Evolutionary conservation across 2,797 vertebrate genomes (phyloP), one percentile per base, ranked within the genome.

Genomic region (Aselliscus stoliczkanus): DNA sequence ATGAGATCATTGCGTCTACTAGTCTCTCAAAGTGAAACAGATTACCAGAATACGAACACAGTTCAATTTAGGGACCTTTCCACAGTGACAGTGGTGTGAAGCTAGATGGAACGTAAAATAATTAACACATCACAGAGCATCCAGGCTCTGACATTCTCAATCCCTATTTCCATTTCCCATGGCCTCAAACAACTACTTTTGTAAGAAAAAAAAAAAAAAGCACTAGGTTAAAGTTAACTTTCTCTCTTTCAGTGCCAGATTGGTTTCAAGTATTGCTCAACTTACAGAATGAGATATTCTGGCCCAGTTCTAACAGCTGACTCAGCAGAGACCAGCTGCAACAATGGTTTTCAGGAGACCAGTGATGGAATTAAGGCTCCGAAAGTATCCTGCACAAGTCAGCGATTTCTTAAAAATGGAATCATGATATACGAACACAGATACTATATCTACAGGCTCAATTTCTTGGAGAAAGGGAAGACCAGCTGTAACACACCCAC

Each of bases 11-110:
- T 64, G 58, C 76, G 77, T 84, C 50, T 42, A 50, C 62, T 65
- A 88, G 95, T 77, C 94, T 97, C 94, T 79, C 13, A 82, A 91
- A 88, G 83, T 25, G 67, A 97, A 96, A 88, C 10, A 91, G 94
- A 98, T 93, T 96, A 97, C 94, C 70, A 79, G 85, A 96, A 88
- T 93, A 91, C 76, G 67, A 97, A 97, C 86, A 72, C 86, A 85
- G 81, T 88, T 97, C 94, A n/a, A 82, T 95, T 70, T 88, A 83
- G 91, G 97, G 92, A 95, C 90, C 77, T 69, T 93, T 90, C 82
- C 84, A 72, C 17, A 69, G 96, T 2, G 60, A 93, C n/a, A 76
- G 75, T 31, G 70, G 13, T 17, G 25, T 92, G 81, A 95, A 93
- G 62, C 44, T 39, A 44, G 65, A 95, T 9, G n/a, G 82, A 86